phyloP scores from a whole-genome alignment of 2,888 invertebrate species.

The Thumatha senex region DNA sequence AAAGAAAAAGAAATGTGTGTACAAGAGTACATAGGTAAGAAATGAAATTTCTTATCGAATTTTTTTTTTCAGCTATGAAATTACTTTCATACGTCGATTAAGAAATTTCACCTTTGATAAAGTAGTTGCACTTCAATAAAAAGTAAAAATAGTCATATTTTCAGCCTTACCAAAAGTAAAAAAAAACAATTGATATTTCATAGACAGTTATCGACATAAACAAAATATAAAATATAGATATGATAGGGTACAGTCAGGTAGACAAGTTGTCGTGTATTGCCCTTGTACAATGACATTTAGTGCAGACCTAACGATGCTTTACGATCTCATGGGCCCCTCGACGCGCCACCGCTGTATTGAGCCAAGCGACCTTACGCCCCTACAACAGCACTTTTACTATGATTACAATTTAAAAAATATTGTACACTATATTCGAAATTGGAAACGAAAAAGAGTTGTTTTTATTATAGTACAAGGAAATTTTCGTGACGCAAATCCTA shows the following conservation, averaged over 20 bases:
- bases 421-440: constrained; percentile 15
- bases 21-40: no score
- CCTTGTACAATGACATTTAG: constrained; percentile 70
- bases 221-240: constrained; percentile 6
- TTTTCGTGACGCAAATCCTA: background rate
- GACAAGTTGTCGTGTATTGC: constrained; percentile 20
- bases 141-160: no score
- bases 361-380: constrained; percentile 18
- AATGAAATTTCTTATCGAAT: no score
- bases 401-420: constrained; percentile 42
- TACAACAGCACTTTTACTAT: constrained; percentile 31
- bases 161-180: no score
- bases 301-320: constrained; percentile 61
- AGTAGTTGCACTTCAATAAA: no score
- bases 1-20: no score
- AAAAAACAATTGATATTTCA: background rate
- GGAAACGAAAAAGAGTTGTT: constrained; percentile 8
- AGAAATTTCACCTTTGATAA: no score
- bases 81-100: no score
- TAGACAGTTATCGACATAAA: constrained; percentile 11
- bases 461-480: constrained; percentile 1
- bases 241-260: constrained; percentile 24
- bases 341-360: constrained; percentile 21
- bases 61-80: no score
- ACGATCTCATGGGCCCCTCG: constrained; percentile 36